phyloP scores from a whole-genome alignment of 2,113 vertebrate genomes.

The Galeopterus variegatus region DNA sequence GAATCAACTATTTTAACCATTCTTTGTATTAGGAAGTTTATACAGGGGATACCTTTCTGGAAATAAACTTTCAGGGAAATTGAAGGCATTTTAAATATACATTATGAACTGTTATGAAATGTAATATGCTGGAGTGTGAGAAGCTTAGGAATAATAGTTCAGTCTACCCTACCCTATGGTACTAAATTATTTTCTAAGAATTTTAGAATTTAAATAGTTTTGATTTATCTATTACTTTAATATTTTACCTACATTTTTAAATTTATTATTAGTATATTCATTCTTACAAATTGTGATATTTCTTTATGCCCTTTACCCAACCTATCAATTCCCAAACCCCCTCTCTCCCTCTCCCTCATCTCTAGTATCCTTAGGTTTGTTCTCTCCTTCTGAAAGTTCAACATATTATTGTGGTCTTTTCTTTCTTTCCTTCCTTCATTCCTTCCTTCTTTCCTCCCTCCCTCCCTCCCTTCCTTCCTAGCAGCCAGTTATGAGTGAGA shows the following conservation, averaged over 20 bases:
- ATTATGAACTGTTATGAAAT: background rate
- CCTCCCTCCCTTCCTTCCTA: too few relatives aligned
- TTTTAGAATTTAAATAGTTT: background rate
- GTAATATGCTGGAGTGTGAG: background rate
- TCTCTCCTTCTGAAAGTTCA: too few relatives aligned
- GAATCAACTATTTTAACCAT: background rate
- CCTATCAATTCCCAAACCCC: too few relatives aligned
- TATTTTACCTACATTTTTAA: background rate
- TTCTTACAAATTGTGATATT: too few relatives aligned
- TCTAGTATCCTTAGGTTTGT: too few relatives aligned
- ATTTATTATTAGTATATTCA: too few relatives aligned
- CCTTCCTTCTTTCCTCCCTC: too few relatives aligned
- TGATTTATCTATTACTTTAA: background rate
- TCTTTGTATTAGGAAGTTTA: background rate
- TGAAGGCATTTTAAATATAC: background rate
- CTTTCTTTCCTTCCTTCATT: too few relatives aligned
- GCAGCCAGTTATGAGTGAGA: too few relatives aligned
- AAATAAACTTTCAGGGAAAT: background rate
- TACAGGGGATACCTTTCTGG: rapidly evolving
- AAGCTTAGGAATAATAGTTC: background rate
- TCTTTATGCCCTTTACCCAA: too few relatives aligned
- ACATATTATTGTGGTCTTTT: too few relatives aligned
- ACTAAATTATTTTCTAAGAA: background rate
- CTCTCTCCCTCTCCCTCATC: too few relatives aligned
- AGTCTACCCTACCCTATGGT: background rate